Evolutionary conservation across 1,140 invertebrate genomes (phyloP), one percentile per base, ranked within the genome.

Genomic region (Zaprionus africanus): DNA sequence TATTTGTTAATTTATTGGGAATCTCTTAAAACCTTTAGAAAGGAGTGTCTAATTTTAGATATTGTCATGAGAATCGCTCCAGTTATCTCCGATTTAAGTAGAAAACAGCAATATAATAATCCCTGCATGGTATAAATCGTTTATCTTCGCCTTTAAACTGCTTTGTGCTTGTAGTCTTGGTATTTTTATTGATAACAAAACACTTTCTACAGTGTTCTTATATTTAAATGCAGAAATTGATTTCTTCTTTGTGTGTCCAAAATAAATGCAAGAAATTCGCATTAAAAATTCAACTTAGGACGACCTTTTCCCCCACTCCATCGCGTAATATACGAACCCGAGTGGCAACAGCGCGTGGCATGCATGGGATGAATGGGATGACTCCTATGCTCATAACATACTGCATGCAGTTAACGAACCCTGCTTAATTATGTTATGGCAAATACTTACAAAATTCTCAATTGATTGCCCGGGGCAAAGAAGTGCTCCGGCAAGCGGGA

Each of bases 371-470:
- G 31, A 34, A 34, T 11, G 31, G 31, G 7, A 34, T 34, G 31
- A 34, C 31, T 34, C 9, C 9, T 34, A 34, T 34, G 31, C 31
- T 34, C 9, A 11, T 34, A 34, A 34, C 46, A 51, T 51, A 24
- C 36, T 22, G 61, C n/a, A 59, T 60, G 49, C 58, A 56, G 53
- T 56, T 26, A 53, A 64, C 36, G 43, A 13, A 19, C 12, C 24
- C 46, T 9, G 22, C 22, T 71, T 65, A 61, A 65, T 71, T 61
- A 59, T 41, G 43, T 19, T 58, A 57, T 63, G 54, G 57, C 24
- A 60, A 54, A 68, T 77, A 92, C 93, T 93, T 83, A 93, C 93
- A 93, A 77, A 64, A 88, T 86, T 79, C 76, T 80, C 70, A 93
- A 85, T 70, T 91, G 71, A 81, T 93, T 93, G 75, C 86, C 81